phyloP scores from a whole-genome alignment of 2,113 vertebrate genomes.

The Cnemophilus loriae region DNA sequence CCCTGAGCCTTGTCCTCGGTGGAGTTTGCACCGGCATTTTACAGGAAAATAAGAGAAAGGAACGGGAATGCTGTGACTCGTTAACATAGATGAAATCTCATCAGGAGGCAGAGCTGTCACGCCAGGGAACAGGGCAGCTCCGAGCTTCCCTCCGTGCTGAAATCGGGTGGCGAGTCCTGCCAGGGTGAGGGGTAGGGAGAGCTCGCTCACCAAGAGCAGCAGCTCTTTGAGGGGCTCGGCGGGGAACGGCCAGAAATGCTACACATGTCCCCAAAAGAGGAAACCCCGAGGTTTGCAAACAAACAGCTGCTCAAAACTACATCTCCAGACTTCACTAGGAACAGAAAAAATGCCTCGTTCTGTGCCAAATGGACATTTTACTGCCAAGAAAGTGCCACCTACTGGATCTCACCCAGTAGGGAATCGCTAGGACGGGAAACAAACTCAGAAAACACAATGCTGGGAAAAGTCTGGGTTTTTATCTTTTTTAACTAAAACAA shows the following conservation, averaged over 20 bases:
- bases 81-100: not conserved
- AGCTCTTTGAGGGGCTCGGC: not conserved
- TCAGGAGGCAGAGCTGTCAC: not conserved
- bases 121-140: not conserved
- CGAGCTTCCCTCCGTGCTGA: not conserved
- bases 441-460: not conserved
- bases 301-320: not conserved
- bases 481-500: not conserved
- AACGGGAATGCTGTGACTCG: not conserved
- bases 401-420: not conserved
- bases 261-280: not conserved
- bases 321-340: not conserved
- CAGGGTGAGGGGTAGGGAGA: not conserved
- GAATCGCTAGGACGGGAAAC: not conserved
- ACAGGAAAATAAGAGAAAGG: not conserved
- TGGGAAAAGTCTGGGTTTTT: not conserved
- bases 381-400: constrained; percentile 51
- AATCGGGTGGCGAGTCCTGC: not conserved
- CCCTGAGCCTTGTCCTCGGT: not conserved
- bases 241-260: not conserved
- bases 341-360: not conserved
- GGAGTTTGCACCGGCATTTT: not conserved
- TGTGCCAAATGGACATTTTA: not conserved
- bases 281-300: not conserved
- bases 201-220: not conserved